A percentile compares a stretch with the other conserved stretches of the same genome.
phyloP scores from a whole-genome alignment of 2,797 vertebrate genomes.

The Malacoctenus gilli region DNA sequence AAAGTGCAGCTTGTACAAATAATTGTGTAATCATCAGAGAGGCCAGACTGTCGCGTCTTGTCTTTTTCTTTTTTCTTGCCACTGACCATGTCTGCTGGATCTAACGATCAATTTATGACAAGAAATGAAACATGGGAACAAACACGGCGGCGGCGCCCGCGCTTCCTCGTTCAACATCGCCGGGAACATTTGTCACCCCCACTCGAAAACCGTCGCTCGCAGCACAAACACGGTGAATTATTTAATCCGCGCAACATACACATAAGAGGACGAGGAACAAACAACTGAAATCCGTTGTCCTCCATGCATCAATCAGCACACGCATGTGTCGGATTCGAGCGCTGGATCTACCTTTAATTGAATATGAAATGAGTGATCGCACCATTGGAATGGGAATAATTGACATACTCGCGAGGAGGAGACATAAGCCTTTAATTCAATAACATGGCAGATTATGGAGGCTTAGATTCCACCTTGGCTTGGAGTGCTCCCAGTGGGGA shows the following conservation, averaged over 20 bases:
- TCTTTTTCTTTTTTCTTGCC: slow-evolving; percentile 2
- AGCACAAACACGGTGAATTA: slow-evolving; percentile 19
- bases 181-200: neutral
- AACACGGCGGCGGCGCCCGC: neutral
- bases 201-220: neutral
- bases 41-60: slow-evolving; percentile 6
- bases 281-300: slow-evolving; percentile 24
- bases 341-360: slow-evolving; percentile 68
- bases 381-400: slow-evolving; percentile 73
- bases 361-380: slow-evolving; percentile 63
- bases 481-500: slow-evolving; percentile 66
- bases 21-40: slow-evolving; percentile 26
- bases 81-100: slow-evolving; percentile 16
- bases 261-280: slow-evolving; percentile 3
- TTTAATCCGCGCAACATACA: slow-evolving; percentile 4
- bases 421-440: slow-evolving; percentile 80
- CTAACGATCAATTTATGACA: slow-evolving; percentile 26
- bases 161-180: slow-evolving; percentile 14
- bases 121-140: slow-evolving; percentile 6
- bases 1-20: slow-evolving; percentile 20
- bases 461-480: slow-evolving; percentile 74
- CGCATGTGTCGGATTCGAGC: slow-evolving; percentile 37
- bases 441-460: slow-evolving; percentile 79
- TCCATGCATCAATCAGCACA: slow-evolving; percentile 18
- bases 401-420: slow-evolving; percentile 66